Percentiles rank a stretch among this genome's conserved stretches.
These are phyloP conservation scores for Paradoxurus hermaphroditus DNA, from an alignment of 2,113 vertebrate genomes.

Conservation along the genomic window DNA sequence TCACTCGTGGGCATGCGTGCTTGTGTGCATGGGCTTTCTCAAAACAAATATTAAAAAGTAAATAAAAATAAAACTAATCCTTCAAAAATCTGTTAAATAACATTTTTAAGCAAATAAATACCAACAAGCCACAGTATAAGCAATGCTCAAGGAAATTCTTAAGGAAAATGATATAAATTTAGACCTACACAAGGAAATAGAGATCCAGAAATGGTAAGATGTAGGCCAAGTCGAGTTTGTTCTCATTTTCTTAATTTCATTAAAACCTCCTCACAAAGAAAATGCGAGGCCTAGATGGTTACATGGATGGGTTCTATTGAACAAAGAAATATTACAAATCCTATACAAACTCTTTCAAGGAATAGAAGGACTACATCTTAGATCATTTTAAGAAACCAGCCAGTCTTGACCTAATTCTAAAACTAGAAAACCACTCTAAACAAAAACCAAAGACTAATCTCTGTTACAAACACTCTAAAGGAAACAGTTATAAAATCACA, in stretches of 20 bases:
- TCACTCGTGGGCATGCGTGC: too few relatives aligned
- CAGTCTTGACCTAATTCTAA: not conserved
- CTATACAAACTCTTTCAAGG: not conserved
- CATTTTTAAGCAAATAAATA: not conserved
- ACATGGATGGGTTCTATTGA: not conserved
- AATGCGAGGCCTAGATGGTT: not conserved
- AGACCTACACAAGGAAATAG: not conserved
- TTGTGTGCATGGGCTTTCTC: too few relatives aligned
- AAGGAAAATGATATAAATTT: not conserved
- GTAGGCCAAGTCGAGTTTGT: not conserved
- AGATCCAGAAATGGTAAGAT: not conserved
- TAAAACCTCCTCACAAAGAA: constrained; percentile 18
- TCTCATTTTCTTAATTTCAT: constrained; percentile 16
- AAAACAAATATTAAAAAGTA: too few relatives aligned
- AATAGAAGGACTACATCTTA: not conserved
- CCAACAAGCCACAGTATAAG: not conserved
- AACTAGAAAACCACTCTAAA: not conserved
- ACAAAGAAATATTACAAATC: not conserved
- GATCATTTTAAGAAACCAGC: not conserved
- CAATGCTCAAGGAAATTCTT: not conserved
- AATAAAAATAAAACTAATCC: not conserved
- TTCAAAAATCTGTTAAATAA: not conserved
- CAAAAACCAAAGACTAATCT: not conserved
- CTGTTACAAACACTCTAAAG: not conserved
- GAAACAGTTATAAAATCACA: not conserved